Evolutionary conservation across 2,888 invertebrate genomes (phyloP).

Genomic region (Stenichneumon culpator): DNA sequence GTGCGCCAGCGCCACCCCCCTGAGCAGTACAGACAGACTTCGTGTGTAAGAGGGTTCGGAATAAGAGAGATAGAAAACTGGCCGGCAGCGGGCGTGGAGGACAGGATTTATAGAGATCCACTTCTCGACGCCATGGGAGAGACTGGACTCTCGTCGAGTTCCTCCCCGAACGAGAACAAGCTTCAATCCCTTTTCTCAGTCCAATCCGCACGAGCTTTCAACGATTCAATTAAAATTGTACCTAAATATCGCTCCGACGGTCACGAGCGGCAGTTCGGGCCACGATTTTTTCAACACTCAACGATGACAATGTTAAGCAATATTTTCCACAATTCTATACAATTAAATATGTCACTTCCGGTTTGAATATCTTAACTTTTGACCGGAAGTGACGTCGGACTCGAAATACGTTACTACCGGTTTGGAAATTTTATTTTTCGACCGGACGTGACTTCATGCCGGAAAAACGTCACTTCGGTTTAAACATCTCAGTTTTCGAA

Average conservation of each 20-base stretch:
- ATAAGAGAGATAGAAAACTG: constrained; percentile 60
- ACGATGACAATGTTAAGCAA: too few species aligned
- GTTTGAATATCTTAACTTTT: too few species aligned
- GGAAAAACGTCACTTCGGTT: too few species aligned
- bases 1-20: constrained; percentile 24
- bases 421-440: too few species aligned
- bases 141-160: constrained; percentile 42
- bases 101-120: constrained; percentile 76
- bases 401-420: too few species aligned
- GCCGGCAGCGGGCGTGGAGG: constrained; percentile 45
- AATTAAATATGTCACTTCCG: too few species aligned
- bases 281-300: too few species aligned
- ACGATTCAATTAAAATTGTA: constrained; percentile 69
- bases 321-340: too few species aligned
- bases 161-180: constrained; percentile 34
- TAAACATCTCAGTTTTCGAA: too few species aligned
- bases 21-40: constrained; percentile 46
- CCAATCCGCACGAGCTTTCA: constrained; percentile 11
- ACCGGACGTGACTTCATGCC: too few species aligned
- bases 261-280: neutral
- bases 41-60: constrained; percentile 53
- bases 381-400: too few species aligned
- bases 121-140: constrained; percentile 60
- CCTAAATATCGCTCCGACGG: constrained; percentile 53
- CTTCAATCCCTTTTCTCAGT: constrained; percentile 46